Base-by-base conservation (phyloP, 2,888 invertebrate species). In the Philereme vetulata region DNA sequence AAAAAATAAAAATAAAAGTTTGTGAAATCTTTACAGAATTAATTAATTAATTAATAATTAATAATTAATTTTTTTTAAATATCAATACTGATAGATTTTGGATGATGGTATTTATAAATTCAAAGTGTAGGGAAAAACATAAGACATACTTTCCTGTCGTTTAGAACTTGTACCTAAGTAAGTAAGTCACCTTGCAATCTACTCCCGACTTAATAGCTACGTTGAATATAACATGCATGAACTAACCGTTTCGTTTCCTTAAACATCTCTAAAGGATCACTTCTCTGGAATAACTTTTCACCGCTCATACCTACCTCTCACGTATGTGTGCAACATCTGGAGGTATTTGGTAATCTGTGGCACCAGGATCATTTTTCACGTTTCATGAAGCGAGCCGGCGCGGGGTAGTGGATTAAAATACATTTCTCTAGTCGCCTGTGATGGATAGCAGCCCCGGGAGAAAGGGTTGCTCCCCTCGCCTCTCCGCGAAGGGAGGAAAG, bases 401-500 rank as follows among this genome's bases (percentile, higher is more conserved):
- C 80, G 82, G 83, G 81, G 81, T 79, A 90, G 81, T 90, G 90
- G 92, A 92, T 92, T 91, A 92, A 91, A 92, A 91, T 92, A 92
- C 91, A 91, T 91, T 91, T 89, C 86, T 85, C 85, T 81, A 75
- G 83, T 82, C 82, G 77, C 71, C 74, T 54, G 86, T 90, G 90
- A 90, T 90, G 88, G 91, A 90, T 90, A 84, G 77, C 76, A 67
- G 67, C 65, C 72, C 75, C 71, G 62, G 74, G 79, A 80, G 82
- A 87, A 90, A 88, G 89, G 90, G 88, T 88, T 86, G 80, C 80
- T 67, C 61, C 76, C 77, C 64, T 56, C 51, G 62, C 34, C 51
- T 56, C 38, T 64, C 64, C 35, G 38, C 6, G 49, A 9, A 38
- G 50, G 51, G 40, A 51, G 63, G 60, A 50, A 55, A 48, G 55